Evolutionary conservation across 2,888 invertebrate species (phyloP).

Genomic region (Pristionchus entomophagus): DNA sequence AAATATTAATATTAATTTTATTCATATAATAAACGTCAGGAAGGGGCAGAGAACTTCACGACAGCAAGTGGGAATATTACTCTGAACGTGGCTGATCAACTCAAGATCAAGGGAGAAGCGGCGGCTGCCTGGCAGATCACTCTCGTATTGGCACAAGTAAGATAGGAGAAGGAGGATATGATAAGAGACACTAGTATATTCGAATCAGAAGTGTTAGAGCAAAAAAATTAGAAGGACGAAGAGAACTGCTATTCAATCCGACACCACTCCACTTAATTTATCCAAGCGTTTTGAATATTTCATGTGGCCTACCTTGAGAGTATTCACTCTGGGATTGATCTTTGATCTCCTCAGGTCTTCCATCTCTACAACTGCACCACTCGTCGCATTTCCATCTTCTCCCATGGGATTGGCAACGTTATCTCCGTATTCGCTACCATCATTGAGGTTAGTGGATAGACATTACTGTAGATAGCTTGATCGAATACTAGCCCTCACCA

Average conservation of each 20-base stretch:
- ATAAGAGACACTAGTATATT: no score
- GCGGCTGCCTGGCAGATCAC: conserved; percentile 75
- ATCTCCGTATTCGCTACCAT: conserved; percentile 73
- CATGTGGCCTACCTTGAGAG: no score
- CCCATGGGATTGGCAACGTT: conserved; percentile 73
- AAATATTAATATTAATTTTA: no score
- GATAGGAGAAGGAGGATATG: no score
- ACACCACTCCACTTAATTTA: no score
- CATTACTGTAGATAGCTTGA: no score
- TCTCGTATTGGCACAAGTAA: conserved; percentile 71
- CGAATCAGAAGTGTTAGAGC: no score
- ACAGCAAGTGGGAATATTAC: conserved; percentile 24
- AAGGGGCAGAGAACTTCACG: conserved; percentile 43
- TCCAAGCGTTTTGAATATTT: no score
- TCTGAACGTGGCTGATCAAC: conserved; percentile 57
- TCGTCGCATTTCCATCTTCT: conserved; percentile 73
- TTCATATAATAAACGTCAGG: neutral
- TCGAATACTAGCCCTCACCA: no score
- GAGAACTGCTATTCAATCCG: no score
- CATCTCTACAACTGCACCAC: conserved; percentile 76
- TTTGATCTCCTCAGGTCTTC: conserved; percentile 63
- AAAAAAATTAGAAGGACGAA: no score
- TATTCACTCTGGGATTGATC: no score
- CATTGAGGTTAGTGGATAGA: conserved; percentile 68
- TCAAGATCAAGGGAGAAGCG: conserved; percentile 72